Conservation (phyloP, 2,113 vertebrate genomes). For the Erythrocercus mccallii region DNA sequence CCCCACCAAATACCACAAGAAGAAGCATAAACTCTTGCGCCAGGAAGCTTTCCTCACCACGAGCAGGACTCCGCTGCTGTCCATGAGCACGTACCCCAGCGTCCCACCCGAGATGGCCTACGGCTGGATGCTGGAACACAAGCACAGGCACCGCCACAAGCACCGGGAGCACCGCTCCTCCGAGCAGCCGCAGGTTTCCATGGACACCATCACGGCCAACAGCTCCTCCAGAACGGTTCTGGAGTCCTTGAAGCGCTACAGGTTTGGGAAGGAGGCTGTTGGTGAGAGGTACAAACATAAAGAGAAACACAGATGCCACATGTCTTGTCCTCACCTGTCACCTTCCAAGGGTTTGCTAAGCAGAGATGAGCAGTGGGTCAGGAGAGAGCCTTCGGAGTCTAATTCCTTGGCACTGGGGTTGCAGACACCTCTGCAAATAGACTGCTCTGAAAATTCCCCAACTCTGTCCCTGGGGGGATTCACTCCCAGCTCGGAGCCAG, state of each 20-base stretch:
- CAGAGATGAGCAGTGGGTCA: constrained; percentile 78
- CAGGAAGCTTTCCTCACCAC: constrained; percentile 86
- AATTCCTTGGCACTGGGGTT: constrained; percentile 70
- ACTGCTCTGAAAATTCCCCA: constrained; percentile 70
- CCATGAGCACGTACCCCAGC: constrained; percentile 82
- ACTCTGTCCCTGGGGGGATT: constrained; percentile 74
- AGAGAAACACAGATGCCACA: constrained; percentile 80
- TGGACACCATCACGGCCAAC: constrained; percentile 62
- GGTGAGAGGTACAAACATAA: constrained; percentile 84
- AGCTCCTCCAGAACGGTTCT: constrained; percentile 78
- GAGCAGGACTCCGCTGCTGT: constrained; percentile 80
- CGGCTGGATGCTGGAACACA: constrained; percentile 91
- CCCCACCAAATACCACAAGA: constrained; percentile 92
- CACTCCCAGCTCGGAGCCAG: constrained; percentile 71
- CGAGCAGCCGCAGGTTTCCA: constrained; percentile 71
- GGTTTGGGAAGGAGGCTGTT: constrained; percentile 85
- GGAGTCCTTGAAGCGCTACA: constrained; percentile 90
- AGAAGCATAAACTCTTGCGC: constrained; percentile 87
- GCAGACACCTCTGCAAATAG: constrained; percentile 78
- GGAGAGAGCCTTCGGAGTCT: constrained; percentile 72
- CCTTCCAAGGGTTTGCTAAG: constrained; percentile 74
- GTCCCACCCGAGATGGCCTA: constrained; percentile 84
- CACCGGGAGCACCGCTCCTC: constrained; percentile 86
- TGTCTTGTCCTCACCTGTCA: constrained; percentile 76
- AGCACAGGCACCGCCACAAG: constrained; percentile 95